These are phyloP conservation scores for Cheirogaleus medius DNA, from an alignment of 2,113 vertebrate genomes.

Conservation along the genomic window DNA sequence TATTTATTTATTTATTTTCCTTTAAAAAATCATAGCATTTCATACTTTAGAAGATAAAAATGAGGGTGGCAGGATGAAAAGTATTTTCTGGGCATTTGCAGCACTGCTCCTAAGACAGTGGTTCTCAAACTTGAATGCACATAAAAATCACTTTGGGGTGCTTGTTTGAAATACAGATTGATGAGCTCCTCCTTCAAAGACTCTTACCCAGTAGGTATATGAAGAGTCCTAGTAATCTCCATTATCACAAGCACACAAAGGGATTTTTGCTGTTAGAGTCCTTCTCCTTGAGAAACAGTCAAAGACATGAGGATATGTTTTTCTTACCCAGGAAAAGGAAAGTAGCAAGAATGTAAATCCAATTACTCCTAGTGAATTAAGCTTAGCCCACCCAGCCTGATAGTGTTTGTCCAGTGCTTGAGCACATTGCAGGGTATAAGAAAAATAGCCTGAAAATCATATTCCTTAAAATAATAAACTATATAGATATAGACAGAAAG, in stretches of 20 bases:
- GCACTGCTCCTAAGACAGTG: not conserved
- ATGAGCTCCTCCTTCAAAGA: not conserved
- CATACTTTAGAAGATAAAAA: not conserved
- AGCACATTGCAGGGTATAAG: not conserved
- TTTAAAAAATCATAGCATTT: not conserved
- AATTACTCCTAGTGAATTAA: not conserved
- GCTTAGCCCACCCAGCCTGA: not conserved
- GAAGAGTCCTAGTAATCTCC: not conserved
- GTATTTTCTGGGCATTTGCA: not conserved
- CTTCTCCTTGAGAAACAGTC: not conserved
- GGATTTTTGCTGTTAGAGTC: not conserved
- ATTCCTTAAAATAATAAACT: not conserved
- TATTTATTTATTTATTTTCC: too few species aligned
- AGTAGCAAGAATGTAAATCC: not conserved
- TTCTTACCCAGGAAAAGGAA: not conserved
- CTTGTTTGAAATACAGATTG: not conserved
- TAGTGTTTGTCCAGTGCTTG: not conserved
- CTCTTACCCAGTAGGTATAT: not conserved
- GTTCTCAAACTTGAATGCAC: not conserved
- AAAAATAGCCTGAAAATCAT: constrained; percentile 3
- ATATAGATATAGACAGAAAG: not conserved
- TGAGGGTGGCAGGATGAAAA: not conserved
- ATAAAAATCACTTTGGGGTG: not conserved
- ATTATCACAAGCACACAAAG: not conserved
- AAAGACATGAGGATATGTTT: not conserved